These are phyloP conservation scores for Ophiodon elongatus DNA, from an alignment of 2,113 vertebrate genomes.

Conservation along the genomic window DNA sequence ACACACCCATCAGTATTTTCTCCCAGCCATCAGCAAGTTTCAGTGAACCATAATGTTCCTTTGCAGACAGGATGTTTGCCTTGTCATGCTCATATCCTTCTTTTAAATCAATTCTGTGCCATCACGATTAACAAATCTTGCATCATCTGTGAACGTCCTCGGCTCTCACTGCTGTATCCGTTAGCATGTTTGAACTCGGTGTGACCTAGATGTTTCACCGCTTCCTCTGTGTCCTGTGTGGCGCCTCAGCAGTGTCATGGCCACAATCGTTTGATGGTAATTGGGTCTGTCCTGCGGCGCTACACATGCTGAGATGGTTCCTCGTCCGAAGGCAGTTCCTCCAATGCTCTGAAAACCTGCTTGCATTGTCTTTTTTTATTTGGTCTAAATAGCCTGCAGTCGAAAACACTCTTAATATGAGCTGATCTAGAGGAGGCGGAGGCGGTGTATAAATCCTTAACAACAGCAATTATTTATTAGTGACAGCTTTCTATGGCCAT, in stretches of 20 bases:
- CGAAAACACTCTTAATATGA: constrained; percentile 27
- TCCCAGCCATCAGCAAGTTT: background rate
- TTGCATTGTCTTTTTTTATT: constrained; percentile 67
- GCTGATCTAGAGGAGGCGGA: constrained; percentile 34
- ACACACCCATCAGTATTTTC: background rate
- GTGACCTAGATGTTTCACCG: constrained; percentile 56
- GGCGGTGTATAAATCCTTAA: constrained; percentile 55
- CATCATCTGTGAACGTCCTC: constrained; percentile 22
- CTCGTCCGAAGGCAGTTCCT: constrained; percentile 75
- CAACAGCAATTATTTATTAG: constrained; percentile 68
- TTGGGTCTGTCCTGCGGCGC: constrained; percentile 54
- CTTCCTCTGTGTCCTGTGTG: constrained; percentile 56
- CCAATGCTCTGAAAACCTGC: constrained; percentile 62
- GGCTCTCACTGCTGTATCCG: constrained; percentile 15
- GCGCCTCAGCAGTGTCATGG: constrained; percentile 39
- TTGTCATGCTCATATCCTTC: background rate
- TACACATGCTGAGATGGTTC: constrained; percentile 73
- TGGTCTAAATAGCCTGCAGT: constrained; percentile 49
- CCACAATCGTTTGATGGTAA: constrained; percentile 61
- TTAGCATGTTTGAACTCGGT: constrained; percentile 50
- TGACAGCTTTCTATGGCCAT: constrained; percentile 63
- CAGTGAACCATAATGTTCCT: constrained; percentile 10
- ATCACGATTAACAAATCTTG: background rate
- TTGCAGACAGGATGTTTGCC: constrained; percentile 7
- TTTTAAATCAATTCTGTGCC: constrained; percentile 9